Percentiles rank a stretch among this genome's conserved stretches.
These are phyloP conservation scores for Drosophila leontia DNA, from an alignment of 1,140 invertebrate species.

Conservation along the genomic window DNA sequence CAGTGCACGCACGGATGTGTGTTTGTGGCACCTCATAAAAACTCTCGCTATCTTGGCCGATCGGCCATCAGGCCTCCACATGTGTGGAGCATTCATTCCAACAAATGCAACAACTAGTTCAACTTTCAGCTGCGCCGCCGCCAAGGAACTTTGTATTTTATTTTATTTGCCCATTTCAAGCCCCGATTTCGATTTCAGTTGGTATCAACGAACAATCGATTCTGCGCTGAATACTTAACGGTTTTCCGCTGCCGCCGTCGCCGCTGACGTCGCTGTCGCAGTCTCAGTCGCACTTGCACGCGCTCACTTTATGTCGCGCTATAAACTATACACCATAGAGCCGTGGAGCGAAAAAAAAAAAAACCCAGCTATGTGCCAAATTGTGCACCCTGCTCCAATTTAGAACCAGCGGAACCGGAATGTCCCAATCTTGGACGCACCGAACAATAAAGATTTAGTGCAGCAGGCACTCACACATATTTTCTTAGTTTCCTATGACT, in stretches of 20 bases:
- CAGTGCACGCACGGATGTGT: constrained; percentile 7
- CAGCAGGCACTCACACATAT: not conserved
- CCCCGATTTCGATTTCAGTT: constrained; percentile 54
- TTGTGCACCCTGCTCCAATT: constrained; percentile 32
- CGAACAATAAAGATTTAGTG: constrained; percentile 18
- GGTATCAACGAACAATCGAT: constrained; percentile 53
- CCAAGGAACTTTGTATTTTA: constrained; percentile 53
- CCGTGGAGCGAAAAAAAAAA: too few relatives aligned
- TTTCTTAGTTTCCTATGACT: not conserved
- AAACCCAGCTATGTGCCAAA: constrained; percentile 20
- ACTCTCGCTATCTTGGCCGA: constrained; percentile 53
- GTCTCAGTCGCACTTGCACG: constrained; percentile 17
- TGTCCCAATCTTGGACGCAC: constrained; percentile 5
- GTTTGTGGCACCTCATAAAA: constrained; percentile 52
- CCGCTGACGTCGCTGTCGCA: not conserved
- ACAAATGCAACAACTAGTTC: constrained; percentile 24
- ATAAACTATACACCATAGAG: constrained; percentile 21
- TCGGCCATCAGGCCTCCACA: constrained; percentile 49
- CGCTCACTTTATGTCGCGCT: constrained; percentile 28
- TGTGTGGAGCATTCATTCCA: constrained; percentile 46
- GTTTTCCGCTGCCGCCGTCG: constrained; percentile 27
- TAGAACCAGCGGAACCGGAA: constrained; percentile 38
- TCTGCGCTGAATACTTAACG: constrained; percentile 53
- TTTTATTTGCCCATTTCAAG: constrained; percentile 50
- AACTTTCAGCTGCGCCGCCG: constrained; percentile 24